Evolutionary conservation across 1,140 invertebrate genomes (phyloP).

Genomic region (Oncopeltus fasciatus): DNA sequence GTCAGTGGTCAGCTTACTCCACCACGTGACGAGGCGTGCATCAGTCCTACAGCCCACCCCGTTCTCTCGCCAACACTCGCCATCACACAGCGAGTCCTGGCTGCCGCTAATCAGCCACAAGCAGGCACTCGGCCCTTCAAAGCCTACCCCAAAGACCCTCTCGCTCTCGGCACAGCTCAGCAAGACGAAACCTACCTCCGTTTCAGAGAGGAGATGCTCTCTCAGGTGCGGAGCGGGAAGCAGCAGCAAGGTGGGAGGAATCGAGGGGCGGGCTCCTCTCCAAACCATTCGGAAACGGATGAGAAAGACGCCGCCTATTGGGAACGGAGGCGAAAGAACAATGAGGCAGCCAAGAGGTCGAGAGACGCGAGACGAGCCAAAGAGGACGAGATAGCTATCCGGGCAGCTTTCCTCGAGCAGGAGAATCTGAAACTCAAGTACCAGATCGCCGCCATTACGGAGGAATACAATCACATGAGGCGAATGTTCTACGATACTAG

Average conservation of each 20-base stretch:
- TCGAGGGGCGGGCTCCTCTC: too few relatives aligned
- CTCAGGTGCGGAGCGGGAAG: conserved; percentile 37
- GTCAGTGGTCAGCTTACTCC: background rate
- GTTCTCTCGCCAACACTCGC: conserved; percentile 7
- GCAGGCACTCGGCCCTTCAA: conserved; percentile 47
- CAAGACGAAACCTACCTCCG: conserved; percentile 44
- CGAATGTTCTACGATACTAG: conserved; percentile 17
- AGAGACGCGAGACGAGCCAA: conserved; percentile 76
- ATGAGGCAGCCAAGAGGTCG: conserved; percentile 87
- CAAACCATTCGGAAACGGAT: conserved; percentile 22
- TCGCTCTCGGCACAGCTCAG: conserved; percentile 36
- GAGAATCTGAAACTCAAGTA: conserved; percentile 23
- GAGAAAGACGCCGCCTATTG: conserved; percentile 72
- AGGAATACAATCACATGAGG: conserved; percentile 30
- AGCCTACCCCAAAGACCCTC: conserved; percentile 51
- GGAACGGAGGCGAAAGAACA: conserved; percentile 81
- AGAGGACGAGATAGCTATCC: conserved; percentile 82
- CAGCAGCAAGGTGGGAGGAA: conserved; percentile 16
- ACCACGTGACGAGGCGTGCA: background rate
- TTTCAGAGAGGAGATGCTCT: conserved; percentile 48
- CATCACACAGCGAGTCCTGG: conserved; percentile 15
- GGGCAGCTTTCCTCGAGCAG: conserved; percentile 66
- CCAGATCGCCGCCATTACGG: conserved; percentile 37
- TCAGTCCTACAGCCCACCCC: background rate
- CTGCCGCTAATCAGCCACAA: conserved; percentile 8